Percentiles rank a stretch among this genome's conserved stretches.
Conservation (phyloP, 1,140 invertebrate species). For the Eupeodes corollae region DNA sequence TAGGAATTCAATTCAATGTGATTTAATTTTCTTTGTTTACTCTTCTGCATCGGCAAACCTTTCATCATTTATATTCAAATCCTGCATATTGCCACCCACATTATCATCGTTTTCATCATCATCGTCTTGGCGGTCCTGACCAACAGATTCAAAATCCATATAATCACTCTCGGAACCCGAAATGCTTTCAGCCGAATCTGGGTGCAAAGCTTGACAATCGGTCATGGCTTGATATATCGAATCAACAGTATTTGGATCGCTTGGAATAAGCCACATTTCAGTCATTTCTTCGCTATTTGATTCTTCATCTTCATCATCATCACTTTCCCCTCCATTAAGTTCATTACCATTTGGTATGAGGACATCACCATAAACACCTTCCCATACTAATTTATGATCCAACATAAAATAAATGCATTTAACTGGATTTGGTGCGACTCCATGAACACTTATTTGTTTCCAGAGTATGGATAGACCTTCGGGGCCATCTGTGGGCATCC, state of each 20-base stretch:
- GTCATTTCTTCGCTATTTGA: conserved; percentile 24
- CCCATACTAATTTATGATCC: conserved; percentile 29
- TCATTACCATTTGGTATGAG: conserved; percentile 5
- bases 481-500: conserved; percentile 19
- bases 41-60: conserved; percentile 34
- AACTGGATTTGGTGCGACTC: conserved; percentile 23
- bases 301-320: conserved; percentile 22
- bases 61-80: conserved; percentile 28
- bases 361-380: conserved; percentile 15
- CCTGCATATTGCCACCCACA: conserved; percentile 23
- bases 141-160: neutral
- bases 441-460: conserved; percentile 32
- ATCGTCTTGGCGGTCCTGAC: neutral
- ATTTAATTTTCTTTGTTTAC: conserved; percentile 10
- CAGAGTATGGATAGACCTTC: conserved; percentile 31
- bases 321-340: conserved; percentile 14
- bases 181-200: conserved; percentile 31
- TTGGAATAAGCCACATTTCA: conserved; percentile 31
- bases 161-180: conserved; percentile 7
- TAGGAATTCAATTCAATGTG: too few species aligned
- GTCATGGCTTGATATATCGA: conserved; percentile 31
- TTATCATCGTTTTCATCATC: neutral
- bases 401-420: conserved; percentile 36
- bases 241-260: conserved; percentile 22
- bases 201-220: conserved; percentile 31